Percentiles rank a stretch among this genome's conserved stretches.
Evolutionary conservation across 2,888 invertebrate genomes (phyloP).

Genomic region (Nipponacmea schrenckii): DNA sequence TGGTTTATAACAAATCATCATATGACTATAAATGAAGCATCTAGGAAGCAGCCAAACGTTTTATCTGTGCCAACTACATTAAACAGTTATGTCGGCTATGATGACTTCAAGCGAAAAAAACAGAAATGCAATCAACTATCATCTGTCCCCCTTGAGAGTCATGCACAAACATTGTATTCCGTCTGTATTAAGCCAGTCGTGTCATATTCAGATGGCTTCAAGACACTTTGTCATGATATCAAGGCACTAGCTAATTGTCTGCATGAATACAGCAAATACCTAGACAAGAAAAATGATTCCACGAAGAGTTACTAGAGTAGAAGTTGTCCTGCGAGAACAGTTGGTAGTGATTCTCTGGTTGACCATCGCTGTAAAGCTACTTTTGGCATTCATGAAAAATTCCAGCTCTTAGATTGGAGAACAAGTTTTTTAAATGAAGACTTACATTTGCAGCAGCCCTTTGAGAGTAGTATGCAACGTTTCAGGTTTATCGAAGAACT

Average conservation of each 20-base stretch:
- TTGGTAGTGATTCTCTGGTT: conserved; percentile 12
- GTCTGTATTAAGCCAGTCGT: not conserved
- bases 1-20: conserved; percentile 19
- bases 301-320: not conserved
- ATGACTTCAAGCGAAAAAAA: conserved; percentile 11
- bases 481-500: not conserved
- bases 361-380: conserved; percentile 11
- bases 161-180: not conserved
- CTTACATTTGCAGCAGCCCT: not conserved
- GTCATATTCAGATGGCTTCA: not conserved
- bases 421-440: no score
- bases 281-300: conserved; percentile 1
- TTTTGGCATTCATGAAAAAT: not conserved
- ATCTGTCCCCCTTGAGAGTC: not conserved
- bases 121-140: conserved; percentile 8
- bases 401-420: not conserved
- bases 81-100: not conserved
- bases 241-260: conserved; percentile 8
- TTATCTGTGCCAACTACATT: conserved; percentile 4
- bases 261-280: not conserved
- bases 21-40: conserved; percentile 14
- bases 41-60: not conserved
- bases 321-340: conserved; percentile 11
- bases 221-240: not conserved
- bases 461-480: not conserved